Conservation (phyloP, 2,888 invertebrate species). For the Chromoteleia sp. region DNA sequence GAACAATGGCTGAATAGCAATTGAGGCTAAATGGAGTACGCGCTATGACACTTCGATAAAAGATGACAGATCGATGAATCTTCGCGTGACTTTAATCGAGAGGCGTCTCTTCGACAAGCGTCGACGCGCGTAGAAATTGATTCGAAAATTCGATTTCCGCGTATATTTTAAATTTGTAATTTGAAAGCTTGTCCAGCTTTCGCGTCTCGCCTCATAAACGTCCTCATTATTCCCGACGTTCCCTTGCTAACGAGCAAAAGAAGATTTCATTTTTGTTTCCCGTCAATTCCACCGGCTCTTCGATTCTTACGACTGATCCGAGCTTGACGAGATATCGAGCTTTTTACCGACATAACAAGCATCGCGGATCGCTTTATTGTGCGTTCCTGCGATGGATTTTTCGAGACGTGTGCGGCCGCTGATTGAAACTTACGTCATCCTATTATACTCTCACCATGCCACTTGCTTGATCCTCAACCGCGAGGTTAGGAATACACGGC, state of each 20-base stretch:
- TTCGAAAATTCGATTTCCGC: slow-evolving; percentile 18
- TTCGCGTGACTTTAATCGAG: slow-evolving; percentile 10
- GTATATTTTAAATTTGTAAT: slow-evolving; percentile 2
- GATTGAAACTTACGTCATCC: slow-evolving; percentile 50
- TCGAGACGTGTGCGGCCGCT: slow-evolving; percentile 25
- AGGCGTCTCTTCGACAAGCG: neutral
- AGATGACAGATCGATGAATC: slow-evolving; percentile 38
- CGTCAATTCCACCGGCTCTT: slow-evolving; percentile 7
- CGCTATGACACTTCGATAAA: slow-evolving; percentile 38
- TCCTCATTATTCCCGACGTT: slow-evolving; percentile 33
- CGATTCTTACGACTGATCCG: slow-evolving; percentile 17
- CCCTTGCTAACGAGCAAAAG: slow-evolving; percentile 21
- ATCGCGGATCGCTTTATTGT: slow-evolving; percentile 22
- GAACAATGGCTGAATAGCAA: slow-evolving; percentile 58
- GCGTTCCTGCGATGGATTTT: slow-evolving; percentile 22
- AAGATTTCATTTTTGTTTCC: slow-evolving; percentile 31
- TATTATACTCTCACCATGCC: slow-evolving; percentile 22
- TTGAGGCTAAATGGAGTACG: slow-evolving; percentile 25
- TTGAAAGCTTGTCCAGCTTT: neutral
- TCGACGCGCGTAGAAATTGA: slow-evolving; percentile 11
- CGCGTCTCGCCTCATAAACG: neutral
- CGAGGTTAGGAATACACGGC: slow-evolving; percentile 45
- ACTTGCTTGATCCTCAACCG: slow-evolving; percentile 23
- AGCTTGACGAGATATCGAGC: slow-evolving; percentile 7
- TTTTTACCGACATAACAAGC: slow-evolving; percentile 16